Evolutionary conservation across 2,888 invertebrate species (phyloP), one percentile per base, ranked within the genome.

Genomic region (Synergus japonicus): DNA sequence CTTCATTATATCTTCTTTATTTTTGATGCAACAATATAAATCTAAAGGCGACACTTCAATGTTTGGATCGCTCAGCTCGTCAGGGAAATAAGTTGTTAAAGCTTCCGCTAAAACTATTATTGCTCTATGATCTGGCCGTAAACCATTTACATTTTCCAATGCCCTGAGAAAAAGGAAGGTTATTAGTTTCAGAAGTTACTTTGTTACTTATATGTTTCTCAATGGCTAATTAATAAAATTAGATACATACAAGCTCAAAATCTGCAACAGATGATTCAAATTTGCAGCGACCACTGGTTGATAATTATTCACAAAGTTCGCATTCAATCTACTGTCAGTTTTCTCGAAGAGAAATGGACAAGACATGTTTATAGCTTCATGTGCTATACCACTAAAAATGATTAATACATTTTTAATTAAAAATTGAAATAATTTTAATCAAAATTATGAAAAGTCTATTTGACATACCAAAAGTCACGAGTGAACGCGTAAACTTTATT

Each of bases 11-110:
- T 86, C 82, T 76, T 87, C 85, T 41, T 88, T 90, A 10, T 79
- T 67, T 76, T 87, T 89, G 8, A 92, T 46, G 78, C 91, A 92
- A 76, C 84, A 91, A 64, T 87, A 89, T 29, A 92, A 60, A 81
- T 92, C 92, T 4, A 89, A 79, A 0, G 88, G 88, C 2, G 82
- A 41, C 12, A 84, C 44, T 0, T 84, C 78, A 0, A 83, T 80
- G 49, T 81, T 80, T 4, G 83, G 63, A 22, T 80, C 69, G 5
- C 37, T 63, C 4, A 78, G 46, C 2, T 73, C 54, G 9, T 89
- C 87, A 0, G 89, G 86, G 10, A 88, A 83, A 78, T 89, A 91
- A 29, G 83, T 85, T 0, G 82, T 76, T 18, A 92, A 81, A 10
- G 84, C 78, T 37, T 91, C 86, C 69, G 89, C 85, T 9, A 92